A percentile compares a stretch with the other conserved stretches of the same genome.
Conservation (phyloP, 2,888 invertebrate species). For the Melanostoma scalare region DNA sequence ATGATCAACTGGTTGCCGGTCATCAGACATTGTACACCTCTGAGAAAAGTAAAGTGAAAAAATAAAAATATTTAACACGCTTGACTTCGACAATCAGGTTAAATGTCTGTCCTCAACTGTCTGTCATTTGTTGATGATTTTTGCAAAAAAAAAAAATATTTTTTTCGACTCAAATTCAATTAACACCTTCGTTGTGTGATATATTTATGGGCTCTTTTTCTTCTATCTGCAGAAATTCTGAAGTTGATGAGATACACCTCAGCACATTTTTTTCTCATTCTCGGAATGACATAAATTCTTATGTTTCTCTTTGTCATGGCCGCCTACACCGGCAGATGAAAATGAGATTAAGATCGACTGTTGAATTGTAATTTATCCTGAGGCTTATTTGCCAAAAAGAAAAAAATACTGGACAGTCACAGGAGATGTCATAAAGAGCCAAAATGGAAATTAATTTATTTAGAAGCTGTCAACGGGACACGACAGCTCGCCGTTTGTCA, state of each 20-base stretch:
- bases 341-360: slow-evolving; percentile 3
- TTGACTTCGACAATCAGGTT: neutral
- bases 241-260: slow-evolving; percentile 9
- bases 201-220: slow-evolving; percentile 23
- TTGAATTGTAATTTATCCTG: slow-evolving; percentile 11
- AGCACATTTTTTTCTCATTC: neutral
- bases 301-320: too few relatives aligned
- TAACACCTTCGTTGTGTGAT: slow-evolving; percentile 35
- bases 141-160: neutral
- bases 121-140: slow-evolving; percentile 4
- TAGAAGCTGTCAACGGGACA: slow-evolving; percentile 23
- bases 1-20: slow-evolving; percentile 10
- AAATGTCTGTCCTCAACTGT: neutral
- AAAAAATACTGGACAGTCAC: slow-evolving; percentile 1
- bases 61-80: slow-evolving; percentile 1
- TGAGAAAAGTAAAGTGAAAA: neutral
- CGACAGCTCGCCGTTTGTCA: slow-evolving; percentile 19
- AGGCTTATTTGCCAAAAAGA: slow-evolving; percentile 7
- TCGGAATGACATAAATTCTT: slow-evolving; percentile 14
- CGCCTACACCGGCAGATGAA: neutral
- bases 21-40: slow-evolving; percentile 3
- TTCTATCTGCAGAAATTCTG: slow-evolving; percentile 17
- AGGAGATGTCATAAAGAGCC: slow-evolving; percentile 15
- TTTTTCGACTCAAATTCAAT: slow-evolving; percentile 22
- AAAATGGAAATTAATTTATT: slow-evolving; percentile 17